phyloP scores from a whole-genome alignment of 2,888 invertebrate species.

The Heliconius sara region DNA sequence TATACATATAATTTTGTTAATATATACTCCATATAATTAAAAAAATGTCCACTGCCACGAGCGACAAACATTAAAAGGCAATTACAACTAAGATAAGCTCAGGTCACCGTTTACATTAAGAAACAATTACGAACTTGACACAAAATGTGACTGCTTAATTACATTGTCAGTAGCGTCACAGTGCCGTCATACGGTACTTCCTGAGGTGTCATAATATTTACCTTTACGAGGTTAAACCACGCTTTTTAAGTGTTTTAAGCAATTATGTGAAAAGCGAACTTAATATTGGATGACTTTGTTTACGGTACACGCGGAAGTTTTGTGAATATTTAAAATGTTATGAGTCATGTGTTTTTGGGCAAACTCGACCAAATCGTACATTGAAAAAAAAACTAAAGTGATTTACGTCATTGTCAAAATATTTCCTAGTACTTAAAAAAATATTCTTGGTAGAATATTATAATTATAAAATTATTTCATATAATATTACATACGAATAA shows the following conservation, averaged over 20 bases:
- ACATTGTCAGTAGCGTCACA: slow-evolving; percentile 19
- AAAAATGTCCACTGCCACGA: slow-evolving; percentile 23
- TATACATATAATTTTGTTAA: not conserved
- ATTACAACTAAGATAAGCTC: slow-evolving; percentile 40
- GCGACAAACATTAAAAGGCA: slow-evolving; percentile 33
- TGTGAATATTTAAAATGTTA: not conserved
- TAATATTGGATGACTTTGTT: slow-evolving; percentile 19
- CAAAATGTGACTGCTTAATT: slow-evolving; percentile 46
- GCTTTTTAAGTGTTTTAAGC: slow-evolving; percentile 34
- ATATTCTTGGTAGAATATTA: not conserved
- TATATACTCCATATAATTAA: not conserved
- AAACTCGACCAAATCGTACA: not conserved
- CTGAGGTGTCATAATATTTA: slow-evolving; percentile 47
- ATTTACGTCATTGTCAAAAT: not conserved
- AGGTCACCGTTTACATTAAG: slow-evolving; percentile 35
- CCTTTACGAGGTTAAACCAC: slow-evolving; percentile 35
- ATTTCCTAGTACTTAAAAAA: not conserved
- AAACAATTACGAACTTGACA: slow-evolving; percentile 49
- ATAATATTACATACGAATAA: not conserved
- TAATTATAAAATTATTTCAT: not conserved
- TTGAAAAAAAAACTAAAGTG: not conserved
- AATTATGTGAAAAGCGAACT: slow-evolving; percentile 21
- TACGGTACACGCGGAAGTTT: slow-evolving; percentile 18
- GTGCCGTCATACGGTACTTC: slow-evolving; percentile 43
- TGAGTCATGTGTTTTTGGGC: slow-evolving; percentile 9